These are phyloP conservation scores for Rhinichthys osculus DNA, from an alignment of 2,797 vertebrate genomes.

Conservation along the genomic window DNA sequence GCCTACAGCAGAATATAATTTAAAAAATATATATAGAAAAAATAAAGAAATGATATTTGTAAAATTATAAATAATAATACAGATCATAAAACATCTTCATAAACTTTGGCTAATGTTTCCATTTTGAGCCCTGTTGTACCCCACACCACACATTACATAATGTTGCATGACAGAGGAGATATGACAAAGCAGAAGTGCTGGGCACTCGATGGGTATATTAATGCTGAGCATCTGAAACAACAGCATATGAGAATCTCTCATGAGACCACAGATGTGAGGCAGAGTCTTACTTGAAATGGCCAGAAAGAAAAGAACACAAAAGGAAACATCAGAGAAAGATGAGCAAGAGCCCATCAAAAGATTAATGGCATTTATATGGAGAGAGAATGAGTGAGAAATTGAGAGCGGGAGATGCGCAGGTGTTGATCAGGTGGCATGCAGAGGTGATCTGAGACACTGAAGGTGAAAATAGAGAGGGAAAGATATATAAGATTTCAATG, in stretches of 20 bases:
- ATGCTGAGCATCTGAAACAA: neutral
- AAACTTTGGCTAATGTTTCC: neutral
- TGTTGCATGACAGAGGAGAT: neutral
- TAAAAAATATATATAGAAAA: neutral
- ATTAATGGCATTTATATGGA: slow-evolving; percentile 13
- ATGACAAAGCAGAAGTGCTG: neutral
- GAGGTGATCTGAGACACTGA: slow-evolving; percentile 16
- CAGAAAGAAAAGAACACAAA: neutral
- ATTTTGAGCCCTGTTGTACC: neutral
- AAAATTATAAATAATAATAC: neutral
- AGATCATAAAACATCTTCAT: neutral
- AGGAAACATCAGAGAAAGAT: neutral
- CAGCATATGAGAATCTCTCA: slow-evolving; percentile 2
- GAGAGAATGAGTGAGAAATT: slow-evolving; percentile 9
- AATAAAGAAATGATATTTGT: neutral
- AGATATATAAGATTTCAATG: slow-evolving; percentile 29
- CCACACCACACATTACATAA: neutral
- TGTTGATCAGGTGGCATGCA: neutral
- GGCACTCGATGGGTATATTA: neutral
- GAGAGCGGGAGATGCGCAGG: neutral
- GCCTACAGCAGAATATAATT: neutral
- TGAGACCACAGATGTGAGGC: neutral
- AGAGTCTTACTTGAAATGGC: slow-evolving; percentile 27
- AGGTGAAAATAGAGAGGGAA: slow-evolving; percentile 44
- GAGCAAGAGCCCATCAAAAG: neutral